Base-by-base conservation (phyloP, 37 sponge, comb jelly and placozoan genomes). In the Eunapius fragilis region DNA sequence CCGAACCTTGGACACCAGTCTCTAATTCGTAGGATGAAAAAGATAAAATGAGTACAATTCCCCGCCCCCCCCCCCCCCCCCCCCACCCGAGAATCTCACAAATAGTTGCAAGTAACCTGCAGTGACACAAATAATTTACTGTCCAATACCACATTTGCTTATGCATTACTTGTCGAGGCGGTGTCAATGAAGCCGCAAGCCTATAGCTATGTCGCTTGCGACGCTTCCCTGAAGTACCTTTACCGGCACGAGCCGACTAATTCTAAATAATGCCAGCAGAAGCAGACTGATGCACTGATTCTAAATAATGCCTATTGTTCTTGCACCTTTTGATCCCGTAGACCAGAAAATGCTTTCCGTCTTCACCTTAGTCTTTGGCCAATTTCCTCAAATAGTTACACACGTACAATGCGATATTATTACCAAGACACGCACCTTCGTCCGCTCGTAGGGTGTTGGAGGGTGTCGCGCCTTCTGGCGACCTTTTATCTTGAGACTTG, bases 401-500 rank as follows among this genome's bases (percentile, higher is more conserved):
- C 25, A 32, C 49, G 67, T 2, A 25, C 11, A 17, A 19, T 23
- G 68, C 14, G 45, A 31, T 2, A 25, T 45, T 37, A 9, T 68
- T 38, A 70, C 38, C 19, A 3, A 5, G 36, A 67, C 19, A 37
- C 47, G 38, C 68, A 89, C 89, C 68, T 67, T 84, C 11, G 80
- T 80, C 45, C 70, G 81, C 25, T 90, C 91, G 77, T 90, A 90
- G 17, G 91, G 91, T 47, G 80, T 90, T 37, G 58, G 58, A 58
- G 72, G 28, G 0, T 72, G 30, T 67, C 68, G 72, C 11, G 50
- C 27, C n/a, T 78, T 67, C 69, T 75, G 86, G 41, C 71, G 81
- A 3, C 79, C 70, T 68, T 77, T 85, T 33, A 25, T 58, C 75
- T 86, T 86, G 3, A 78, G 41, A 37, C 2, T 24, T 34, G 78